phyloP scores from a whole-genome alignment of 2,113 vertebrate genomes.

The Crotophaga sulcirostris region DNA sequence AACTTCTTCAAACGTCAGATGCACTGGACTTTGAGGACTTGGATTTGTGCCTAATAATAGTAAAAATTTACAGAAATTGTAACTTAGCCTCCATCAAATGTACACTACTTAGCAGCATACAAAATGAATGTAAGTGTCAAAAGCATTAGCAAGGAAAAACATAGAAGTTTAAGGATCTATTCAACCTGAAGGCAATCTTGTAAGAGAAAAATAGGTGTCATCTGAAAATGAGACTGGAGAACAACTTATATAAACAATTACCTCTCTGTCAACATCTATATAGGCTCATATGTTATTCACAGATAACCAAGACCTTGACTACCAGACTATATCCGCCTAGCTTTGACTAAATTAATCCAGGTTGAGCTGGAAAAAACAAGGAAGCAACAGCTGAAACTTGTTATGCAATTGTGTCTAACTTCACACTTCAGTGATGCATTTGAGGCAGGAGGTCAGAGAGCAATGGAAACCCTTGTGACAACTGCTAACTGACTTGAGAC shows the following conservation, averaged over 20 bases:
- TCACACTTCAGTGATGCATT: background rate
- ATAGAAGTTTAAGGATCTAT: background rate
- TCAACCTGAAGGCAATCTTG: background rate
- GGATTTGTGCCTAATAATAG: background rate
- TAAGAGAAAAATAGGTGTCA: background rate
- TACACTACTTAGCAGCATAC: background rate
- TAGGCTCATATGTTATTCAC: background rate
- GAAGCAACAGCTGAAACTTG: background rate
- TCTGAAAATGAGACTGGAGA: background rate
- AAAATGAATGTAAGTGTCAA: background rate
- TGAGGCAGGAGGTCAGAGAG: background rate
- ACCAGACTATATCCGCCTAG: background rate
- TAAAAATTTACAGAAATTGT: background rate
- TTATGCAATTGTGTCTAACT: background rate
- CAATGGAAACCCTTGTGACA: background rate
- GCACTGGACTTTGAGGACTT: background rate
- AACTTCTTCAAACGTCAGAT: conserved; percentile 7
- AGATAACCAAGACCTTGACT: background rate
- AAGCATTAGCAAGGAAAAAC: background rate
- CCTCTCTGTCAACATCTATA: background rate
- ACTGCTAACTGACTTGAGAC: background rate
- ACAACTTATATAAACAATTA: background rate
- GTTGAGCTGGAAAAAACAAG: background rate
- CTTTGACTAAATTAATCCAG: background rate
- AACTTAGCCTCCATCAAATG: background rate